A percentile compares a stretch with the other conserved stretches of the same genome.
Conservation (phyloP, 2,113 vertebrate species). For the Atractosteus spatula region DNA sequence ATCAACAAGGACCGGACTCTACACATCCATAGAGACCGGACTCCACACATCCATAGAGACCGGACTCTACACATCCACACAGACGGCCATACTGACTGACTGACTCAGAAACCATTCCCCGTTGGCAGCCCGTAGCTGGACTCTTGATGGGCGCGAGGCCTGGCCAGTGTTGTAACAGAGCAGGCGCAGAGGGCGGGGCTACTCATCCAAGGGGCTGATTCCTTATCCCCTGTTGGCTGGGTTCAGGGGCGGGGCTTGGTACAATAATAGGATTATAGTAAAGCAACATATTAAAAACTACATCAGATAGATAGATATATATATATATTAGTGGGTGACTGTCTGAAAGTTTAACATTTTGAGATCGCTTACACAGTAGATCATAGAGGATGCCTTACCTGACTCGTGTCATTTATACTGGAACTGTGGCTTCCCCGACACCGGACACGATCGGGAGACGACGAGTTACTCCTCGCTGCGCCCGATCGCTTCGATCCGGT, state of each 20-base stretch:
- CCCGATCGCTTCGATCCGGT: no score
- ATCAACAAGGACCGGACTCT: no score
- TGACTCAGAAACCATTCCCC: neutral
- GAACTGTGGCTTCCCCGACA: no score
- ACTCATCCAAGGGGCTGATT: neutral
- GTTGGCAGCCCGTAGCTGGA: no score
- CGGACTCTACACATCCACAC: neutral
- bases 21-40: neutral
- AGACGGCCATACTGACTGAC: neutral
- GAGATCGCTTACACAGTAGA: neutral
- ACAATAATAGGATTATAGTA: constrained; percentile 5
- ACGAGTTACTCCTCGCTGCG: no score
- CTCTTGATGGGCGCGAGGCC: no score
- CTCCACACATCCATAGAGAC: neutral
- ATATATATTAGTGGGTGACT: constrained; percentile 14
- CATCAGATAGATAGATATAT: constrained; percentile 10
- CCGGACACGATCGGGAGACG: no score
- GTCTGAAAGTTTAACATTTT: constrained; percentile 9
- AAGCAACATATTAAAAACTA: neutral
- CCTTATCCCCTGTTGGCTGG: neutral
- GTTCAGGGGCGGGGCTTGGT: constrained; percentile 1
- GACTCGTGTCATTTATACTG: no score
- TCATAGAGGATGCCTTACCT: no score
- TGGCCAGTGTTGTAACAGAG: no score
- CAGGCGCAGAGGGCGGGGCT: neutral